Evolutionary conservation across 92 coral and sea anemone species (phyloP).

Genomic region (Umimayanthus kanabou): DNA sequence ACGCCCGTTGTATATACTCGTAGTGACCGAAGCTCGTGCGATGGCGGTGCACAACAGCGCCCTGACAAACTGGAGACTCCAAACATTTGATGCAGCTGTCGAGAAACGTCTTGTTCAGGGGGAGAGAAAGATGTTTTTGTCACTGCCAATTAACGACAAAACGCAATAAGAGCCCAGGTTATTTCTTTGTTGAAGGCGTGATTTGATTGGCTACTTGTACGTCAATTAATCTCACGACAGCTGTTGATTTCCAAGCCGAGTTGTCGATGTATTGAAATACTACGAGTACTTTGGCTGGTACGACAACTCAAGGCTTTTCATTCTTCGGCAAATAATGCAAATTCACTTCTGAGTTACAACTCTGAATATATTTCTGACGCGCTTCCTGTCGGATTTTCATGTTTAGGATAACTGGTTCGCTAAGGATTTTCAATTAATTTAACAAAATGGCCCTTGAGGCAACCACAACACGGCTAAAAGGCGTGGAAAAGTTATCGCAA

Average conservation of each 20-base stretch:
- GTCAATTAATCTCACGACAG: conserved; percentile 27
- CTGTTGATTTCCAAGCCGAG: conserved; percentile 35
- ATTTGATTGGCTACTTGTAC: conserved; percentile 21
- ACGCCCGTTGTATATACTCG: neutral
- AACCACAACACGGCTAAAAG: neutral
- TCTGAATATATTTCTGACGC: neutral
- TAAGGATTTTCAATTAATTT: conserved; percentile 22
- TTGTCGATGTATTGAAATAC: conserved; percentile 11
- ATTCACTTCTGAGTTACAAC: neutral
- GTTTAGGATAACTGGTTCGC: conserved; percentile 30
- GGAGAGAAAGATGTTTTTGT: conserved; percentile 13
- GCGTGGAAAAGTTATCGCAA: conserved; percentile 9
- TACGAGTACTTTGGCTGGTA: neutral
- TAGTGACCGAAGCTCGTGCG: conserved; percentile 2
- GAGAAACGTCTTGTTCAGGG: conserved; percentile 27
- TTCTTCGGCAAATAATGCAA: neutral
- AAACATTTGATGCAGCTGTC: conserved; percentile 33
- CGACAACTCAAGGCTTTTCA: neutral
- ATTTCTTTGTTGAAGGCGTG: conserved; percentile 37
- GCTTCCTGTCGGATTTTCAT: conserved; percentile 13
- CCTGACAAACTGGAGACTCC: conserved; percentile 1
- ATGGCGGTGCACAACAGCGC: neutral
- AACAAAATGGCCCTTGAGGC: conserved; percentile 3
- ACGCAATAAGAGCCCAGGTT: neutral
- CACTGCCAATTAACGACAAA: conserved; percentile 28